Base-by-base conservation (phyloP, 2,888 invertebrate genomes). In the Petrolisthes manimaculis region DNA sequence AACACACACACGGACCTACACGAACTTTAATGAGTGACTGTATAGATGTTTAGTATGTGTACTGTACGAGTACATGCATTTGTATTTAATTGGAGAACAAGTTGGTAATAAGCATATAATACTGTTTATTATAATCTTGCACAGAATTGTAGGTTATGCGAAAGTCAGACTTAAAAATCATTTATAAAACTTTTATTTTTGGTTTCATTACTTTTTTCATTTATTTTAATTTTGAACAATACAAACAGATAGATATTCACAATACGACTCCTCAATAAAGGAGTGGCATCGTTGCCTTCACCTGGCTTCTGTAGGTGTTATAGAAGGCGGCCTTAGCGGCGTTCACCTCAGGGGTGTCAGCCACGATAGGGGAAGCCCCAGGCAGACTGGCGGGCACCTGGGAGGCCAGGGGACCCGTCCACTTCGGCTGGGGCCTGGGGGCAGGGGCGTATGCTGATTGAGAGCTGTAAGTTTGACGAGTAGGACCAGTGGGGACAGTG, bases 341-440 rank as follows among this genome's bases (percentile, higher is more conserved):
- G 53, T 83, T 90, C 37, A 88, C 91, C n/a, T 89, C 90, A 9
- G 94, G 94, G 53, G 88, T 89, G 84, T 89, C 89, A 24, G 82
- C 69, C 37, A 89, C 89, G 24, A 88, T 77, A 18, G 86, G 71
- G 75, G 67, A 81, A 69, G 85, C 81, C n/a, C 87, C 83, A 5
- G 80, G 84, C 18, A 88, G 61, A n/a, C 88, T 71, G 61, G 88
- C 88, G 24, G 83, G 83, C 21, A 75, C 56, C 12, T 67, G 53
- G 24, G 86, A 79, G 12, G 86, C 86, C 37, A 86, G 53, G 51
- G 85, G 85, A 54, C 85, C 85, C 6, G 79, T 79, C 85, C 85
- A 85, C 18, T 85, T 85, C 24, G 67, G 82, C 54, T 86, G 56
- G 12, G 9, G 67, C 24, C 81, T 80, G 9, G 55, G 56, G n/a